Evolutionary conservation across 1,140 invertebrate species (phyloP).

Genomic region (Varroa destructor): DNA sequence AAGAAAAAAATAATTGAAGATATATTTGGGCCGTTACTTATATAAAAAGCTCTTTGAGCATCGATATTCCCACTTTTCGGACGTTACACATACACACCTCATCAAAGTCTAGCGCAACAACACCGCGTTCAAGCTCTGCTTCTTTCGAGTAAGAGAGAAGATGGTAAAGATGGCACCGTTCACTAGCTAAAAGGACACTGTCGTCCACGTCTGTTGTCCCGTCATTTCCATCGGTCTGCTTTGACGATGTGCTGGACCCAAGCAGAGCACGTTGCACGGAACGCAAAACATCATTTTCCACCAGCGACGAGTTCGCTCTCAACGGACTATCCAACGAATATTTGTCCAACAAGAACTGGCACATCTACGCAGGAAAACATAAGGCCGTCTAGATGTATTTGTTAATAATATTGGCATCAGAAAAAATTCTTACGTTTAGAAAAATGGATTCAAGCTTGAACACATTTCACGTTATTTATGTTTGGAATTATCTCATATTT

Average conservation of each 20-base stretch:
- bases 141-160: constrained; percentile 6
- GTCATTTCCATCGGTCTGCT: neutral
- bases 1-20: neutral
- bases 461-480: no score
- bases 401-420: no score
- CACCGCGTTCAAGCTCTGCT: neutral
- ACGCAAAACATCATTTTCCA: neutral
- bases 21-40: neutral
- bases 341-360: neutral
- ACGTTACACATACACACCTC: neutral
- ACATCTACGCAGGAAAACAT: no score
- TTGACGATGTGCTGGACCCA: neutral
- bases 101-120: constrained; percentile 8
- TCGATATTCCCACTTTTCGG: neutral
- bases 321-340: constrained; percentile 8
- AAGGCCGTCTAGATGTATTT: no score
- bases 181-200: neutral
- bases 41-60: neutral
- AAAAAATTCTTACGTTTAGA: no score
- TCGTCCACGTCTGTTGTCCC: neutral
- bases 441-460: no score
- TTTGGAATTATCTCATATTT: no score
- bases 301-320: neutral
- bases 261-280: constrained; percentile 11
- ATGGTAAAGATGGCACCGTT: constrained; percentile 17